Evolutionary conservation across 2,113 vertebrate species (phyloP).

Genomic region (Hippocampus zosterae): DNA sequence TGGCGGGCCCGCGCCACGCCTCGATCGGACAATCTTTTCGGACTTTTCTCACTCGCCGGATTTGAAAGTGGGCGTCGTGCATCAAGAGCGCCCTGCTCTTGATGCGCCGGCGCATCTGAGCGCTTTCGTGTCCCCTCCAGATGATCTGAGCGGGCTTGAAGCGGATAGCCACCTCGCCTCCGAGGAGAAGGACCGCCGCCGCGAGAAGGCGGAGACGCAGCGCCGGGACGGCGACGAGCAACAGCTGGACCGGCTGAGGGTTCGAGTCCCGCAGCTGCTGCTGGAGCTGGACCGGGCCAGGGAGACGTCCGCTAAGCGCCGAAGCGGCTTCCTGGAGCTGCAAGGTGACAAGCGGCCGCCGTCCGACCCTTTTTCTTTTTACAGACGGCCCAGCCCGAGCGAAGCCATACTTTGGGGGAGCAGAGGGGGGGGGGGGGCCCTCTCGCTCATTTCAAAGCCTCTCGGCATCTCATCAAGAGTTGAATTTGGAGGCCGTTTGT

Average conservation of each 20-base stretch:
- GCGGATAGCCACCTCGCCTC: conserved; percentile 47
- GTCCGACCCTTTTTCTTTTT: no score
- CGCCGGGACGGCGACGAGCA: conserved; percentile 72
- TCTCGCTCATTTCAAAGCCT: no score
- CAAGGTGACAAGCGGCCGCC: conserved; percentile 72
- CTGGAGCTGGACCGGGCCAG: conserved; percentile 82
- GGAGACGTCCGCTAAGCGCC: conserved; percentile 78
- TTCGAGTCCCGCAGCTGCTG: conserved; percentile 81
- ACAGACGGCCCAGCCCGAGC: no score
- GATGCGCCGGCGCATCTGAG: conserved; percentile 3
- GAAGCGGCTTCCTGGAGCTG: conserved; percentile 80
- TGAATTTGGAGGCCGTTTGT: no score
- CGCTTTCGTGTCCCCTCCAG: conserved; percentile 42
- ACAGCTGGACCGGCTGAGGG: conserved; percentile 80
- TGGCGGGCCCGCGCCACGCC: no score
- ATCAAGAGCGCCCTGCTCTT: background rate
- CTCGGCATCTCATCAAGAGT: no score
- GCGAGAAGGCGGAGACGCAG: conserved; percentile 46
- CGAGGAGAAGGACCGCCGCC: conserved; percentile 41
- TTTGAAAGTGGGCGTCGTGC: no score
- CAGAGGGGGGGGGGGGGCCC: no score
- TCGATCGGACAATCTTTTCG: no score
- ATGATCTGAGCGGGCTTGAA: conserved; percentile 67
- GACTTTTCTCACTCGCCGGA: background rate
- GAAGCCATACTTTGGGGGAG: no score